A percentile compares a stretch with the other conserved stretches of the same genome.
phyloP scores from a whole-genome alignment of 2,797 vertebrate genomes.

The Parotocinclus haroldoi region DNA sequence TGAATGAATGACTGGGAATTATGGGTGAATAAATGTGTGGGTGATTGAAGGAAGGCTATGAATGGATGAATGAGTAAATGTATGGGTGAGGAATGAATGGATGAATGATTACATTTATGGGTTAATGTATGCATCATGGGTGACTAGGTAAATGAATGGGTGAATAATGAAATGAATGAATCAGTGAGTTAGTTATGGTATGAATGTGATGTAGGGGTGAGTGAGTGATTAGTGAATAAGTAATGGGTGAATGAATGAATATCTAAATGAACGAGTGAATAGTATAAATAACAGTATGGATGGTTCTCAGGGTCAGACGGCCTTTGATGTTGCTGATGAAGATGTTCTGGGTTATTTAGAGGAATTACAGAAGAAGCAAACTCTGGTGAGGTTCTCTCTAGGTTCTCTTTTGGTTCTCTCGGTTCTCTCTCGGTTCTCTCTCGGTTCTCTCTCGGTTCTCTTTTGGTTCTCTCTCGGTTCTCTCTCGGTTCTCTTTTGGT shows the following conservation, averaged over 20 bases:
- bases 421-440: too few relatives aligned
- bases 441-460: too few relatives aligned
- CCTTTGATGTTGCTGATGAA: constrained; percentile 97
- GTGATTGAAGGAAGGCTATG: neutral
- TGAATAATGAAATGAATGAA: neutral
- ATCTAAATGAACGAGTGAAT: too few relatives aligned
- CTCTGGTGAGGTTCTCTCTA: constrained; percentile 73
- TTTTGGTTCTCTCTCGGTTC: too few relatives aligned
- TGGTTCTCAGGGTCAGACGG: constrained; percentile 86
- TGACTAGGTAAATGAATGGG: neutral
- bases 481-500: too few relatives aligned
- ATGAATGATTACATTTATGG: neutral
- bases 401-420: too few relatives aligned
- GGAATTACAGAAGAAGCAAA: constrained; percentile 97
- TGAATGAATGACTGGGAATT: neutral
- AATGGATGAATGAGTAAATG: neutral
- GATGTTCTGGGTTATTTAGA: constrained; percentile 96
- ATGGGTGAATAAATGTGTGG: neutral
- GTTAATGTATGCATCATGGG: neutral
- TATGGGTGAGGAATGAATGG: neutral
- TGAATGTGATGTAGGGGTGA: too few relatives aligned
- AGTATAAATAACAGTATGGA: neutral
- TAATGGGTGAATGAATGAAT: constrained; percentile 24
- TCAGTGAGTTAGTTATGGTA: neutral
- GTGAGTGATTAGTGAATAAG: neutral